Conservation (phyloP, 1,140 invertebrate species). For the Vanessa atalanta region DNA sequence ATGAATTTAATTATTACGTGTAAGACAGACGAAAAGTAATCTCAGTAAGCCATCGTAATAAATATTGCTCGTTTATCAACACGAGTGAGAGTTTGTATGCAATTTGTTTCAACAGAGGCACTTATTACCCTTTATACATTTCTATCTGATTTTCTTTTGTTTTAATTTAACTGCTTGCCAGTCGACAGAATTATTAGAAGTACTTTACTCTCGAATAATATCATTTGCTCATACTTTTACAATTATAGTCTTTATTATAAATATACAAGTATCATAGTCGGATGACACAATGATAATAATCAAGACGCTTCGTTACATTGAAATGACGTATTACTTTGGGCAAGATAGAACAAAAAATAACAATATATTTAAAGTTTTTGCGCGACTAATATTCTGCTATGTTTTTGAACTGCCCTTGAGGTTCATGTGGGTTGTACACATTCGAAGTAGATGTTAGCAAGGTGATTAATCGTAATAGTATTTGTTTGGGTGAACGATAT, state of each 20-base stretch:
- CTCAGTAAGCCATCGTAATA: background rate
- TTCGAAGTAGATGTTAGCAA: background rate
- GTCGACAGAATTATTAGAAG: background rate
- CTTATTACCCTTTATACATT: background rate
- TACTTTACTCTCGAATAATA: background rate
- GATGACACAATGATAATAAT: background rate
- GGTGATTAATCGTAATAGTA: too few relatives aligned
- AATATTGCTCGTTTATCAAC: background rate
- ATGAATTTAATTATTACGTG: too few relatives aligned
- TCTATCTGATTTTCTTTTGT: background rate
- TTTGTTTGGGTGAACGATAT: too few relatives aligned
- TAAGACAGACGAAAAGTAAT: too few relatives aligned
- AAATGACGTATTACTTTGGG: background rate
- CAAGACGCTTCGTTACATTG: background rate
- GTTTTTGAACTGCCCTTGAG: constrained; percentile 16
- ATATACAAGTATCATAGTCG: background rate
- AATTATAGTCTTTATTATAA: background rate
- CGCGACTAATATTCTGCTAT: background rate
- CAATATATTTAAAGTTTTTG: constrained; percentile 16
- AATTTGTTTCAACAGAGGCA: background rate
- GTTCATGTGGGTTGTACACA: constrained; percentile 25
- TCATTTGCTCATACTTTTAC: background rate
- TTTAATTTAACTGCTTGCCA: background rate
- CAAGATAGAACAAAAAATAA: constrained; percentile 8
- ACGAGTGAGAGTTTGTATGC: background rate